Evolutionary conservation across 2,113 vertebrate genomes (phyloP).

Genomic region (Toxotes jaculatrix): DNA sequence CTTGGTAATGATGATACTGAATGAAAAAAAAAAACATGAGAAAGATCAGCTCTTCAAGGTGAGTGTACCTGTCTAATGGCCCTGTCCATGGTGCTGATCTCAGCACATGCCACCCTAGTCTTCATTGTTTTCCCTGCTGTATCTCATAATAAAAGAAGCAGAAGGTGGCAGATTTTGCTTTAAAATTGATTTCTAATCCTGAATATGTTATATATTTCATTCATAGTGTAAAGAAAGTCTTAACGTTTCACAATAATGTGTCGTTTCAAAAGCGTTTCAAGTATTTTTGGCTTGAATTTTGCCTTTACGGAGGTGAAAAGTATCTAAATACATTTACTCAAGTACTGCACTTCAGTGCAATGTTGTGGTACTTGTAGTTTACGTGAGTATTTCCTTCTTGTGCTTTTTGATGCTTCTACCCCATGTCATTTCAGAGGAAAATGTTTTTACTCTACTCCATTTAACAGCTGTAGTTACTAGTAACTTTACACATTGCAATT

Average conservation of each 20-base stretch:
- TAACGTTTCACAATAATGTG: not conserved
- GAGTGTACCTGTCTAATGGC: slow-evolving; percentile 52
- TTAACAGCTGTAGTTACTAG: not conserved
- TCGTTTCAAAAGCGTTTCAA: not conserved
- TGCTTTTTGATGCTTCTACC: not conserved
- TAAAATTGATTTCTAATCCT: not conserved
- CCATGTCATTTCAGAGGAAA: too few species aligned
- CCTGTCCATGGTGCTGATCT: slow-evolving; percentile 80
- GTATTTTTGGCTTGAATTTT: not conserved
- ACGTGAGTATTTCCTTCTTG: too few species aligned
- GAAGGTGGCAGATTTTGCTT: not conserved
- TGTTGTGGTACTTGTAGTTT: too few species aligned
- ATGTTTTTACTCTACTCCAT: not conserved
- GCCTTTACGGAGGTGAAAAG: not conserved
- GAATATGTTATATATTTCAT: not conserved
- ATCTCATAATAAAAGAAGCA: too few species aligned
- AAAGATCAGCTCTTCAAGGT: too few species aligned
- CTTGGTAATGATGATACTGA: too few species aligned
- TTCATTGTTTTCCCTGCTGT: too few species aligned
- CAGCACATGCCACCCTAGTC: not conserved
- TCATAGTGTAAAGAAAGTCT: not conserved
- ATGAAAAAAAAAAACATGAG: too few species aligned
- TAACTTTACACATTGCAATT: too few species aligned
- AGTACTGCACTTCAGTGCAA: too few species aligned
- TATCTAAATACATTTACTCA: not conserved